Evolutionary conservation across 2,888 invertebrate species (phyloP), one percentile per base, ranked within the genome.

Genomic region (Hyposoter didymator): DNA sequence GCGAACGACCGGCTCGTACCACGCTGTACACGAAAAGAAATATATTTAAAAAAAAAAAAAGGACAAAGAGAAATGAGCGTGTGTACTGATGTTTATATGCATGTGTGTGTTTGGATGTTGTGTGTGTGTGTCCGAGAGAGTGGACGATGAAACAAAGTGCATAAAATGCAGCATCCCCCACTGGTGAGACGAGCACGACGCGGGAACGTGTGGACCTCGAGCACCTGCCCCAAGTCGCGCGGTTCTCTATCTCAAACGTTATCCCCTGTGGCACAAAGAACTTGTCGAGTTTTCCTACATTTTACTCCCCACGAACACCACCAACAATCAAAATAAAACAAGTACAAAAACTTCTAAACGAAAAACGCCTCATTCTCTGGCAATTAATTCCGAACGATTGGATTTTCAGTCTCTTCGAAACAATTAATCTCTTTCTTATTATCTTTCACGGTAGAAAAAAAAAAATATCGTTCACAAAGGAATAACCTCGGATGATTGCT

Each of bases 131-230:
- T 52, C 28, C n/a, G 43, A 69, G 43, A 43, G 59, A 22, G 62
- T n/a, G 70, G 39, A 73, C 49, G 76, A 85, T 76, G 80, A 85
- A 85, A 80, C 83, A 83, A 85, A 83, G 83, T 83, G 85, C 85
- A 85, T 83, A 76, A 85, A 76, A 85, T 82, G 72, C 85, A 85
- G 43, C 74, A 82, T 52, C 75, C 62, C 45, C 55, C 69, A 45
- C 47, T 66, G 78, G 78, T 66, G 82, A 82, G 62, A 82, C 73
- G 55, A 73, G 66, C 47, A 39, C 67, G 55, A 75, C 55, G 74
- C 64, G 72, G 66, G 43, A 28, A 66, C 81, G 76, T 64, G 62
- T 82, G 81, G 59, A 76, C 81, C 80, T 66, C 80, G 66, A 82
- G 73, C 70, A 81, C 84, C 82, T 78, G 84, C 82, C 52, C 70